Conservation (phyloP, 2,797 vertebrate genomes). For the Pipistrellus pygmaeus region DNA sequence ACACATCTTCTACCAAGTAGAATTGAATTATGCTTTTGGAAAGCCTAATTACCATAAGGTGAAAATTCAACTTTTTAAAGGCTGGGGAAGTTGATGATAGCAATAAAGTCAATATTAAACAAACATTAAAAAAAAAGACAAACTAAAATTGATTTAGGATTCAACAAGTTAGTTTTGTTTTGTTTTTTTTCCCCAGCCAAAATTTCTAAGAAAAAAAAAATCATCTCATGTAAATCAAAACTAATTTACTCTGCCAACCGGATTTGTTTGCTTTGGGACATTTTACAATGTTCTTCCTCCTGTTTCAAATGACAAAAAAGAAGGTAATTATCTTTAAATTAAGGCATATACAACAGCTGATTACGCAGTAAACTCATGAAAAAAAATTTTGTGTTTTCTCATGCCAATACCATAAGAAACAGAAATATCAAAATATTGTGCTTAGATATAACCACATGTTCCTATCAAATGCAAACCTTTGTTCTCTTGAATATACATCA, state of each 20-base stretch:
- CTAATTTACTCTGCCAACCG: constrained; percentile 66
- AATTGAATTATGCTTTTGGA: constrained; percentile 29
- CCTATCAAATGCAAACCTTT: neutral
- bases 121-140: constrained; percentile 57
- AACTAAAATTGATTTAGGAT: constrained; percentile 54
- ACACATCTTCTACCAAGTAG: neutral
- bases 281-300: constrained; percentile 61
- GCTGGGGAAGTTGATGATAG: neutral
- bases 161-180: neutral
- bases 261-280: constrained; percentile 67
- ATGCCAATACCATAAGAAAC: constrained; percentile 10
- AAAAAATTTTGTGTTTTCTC: constrained; percentile 60
- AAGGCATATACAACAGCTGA: constrained; percentile 51
- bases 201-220: constrained; percentile 55
- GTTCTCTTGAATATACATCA: neutral
- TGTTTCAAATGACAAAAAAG: constrained; percentile 65
- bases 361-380: constrained; percentile 63
- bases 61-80: constrained; percentile 37
- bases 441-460: neutral
- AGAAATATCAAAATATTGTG: constrained; percentile 55
- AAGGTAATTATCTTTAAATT: constrained; percentile 70
- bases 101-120: neutral
- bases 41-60: neutral
- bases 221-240: constrained; percentile 70
- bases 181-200: neutral